phyloP scores from a whole-genome alignment of 2,797 vertebrate species.

The Catamblyrhynchus diadema region DNA sequence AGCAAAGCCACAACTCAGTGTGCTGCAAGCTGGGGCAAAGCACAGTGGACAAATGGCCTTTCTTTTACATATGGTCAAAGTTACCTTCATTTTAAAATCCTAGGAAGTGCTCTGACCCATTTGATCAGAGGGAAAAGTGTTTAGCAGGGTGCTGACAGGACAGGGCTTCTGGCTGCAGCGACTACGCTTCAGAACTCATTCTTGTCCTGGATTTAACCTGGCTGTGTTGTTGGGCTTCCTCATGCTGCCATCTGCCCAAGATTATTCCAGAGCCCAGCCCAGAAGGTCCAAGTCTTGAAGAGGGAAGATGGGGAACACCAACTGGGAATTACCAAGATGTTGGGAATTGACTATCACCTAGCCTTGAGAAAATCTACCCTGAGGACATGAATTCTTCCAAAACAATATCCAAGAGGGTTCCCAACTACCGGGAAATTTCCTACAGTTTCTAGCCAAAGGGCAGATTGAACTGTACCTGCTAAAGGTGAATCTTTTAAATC shows the following conservation, averaged over 20 bases:
- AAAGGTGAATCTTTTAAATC: not conserved
- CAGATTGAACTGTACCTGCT: not conserved
- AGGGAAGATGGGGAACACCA: not conserved
- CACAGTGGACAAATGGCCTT: not conserved
- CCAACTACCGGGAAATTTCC: not conserved
- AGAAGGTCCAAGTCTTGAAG: not conserved
- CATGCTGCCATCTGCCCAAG: not conserved
- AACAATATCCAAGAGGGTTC: not conserved
- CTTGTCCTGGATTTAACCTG: not conserved
- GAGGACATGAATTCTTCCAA: not conserved
- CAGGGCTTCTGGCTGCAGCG: not conserved
- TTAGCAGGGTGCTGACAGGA: not conserved
- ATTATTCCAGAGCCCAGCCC: not conserved
- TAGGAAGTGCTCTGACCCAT: not conserved
- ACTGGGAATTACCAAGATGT: not conserved
- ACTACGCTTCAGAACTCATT: not conserved
- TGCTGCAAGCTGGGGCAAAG: not conserved
- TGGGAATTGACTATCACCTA: not conserved
- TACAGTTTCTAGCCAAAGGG: not conserved
- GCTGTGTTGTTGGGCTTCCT: not conserved
- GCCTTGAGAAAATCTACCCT: not conserved
- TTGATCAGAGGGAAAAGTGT: not conserved
- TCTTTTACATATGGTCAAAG: not conserved
- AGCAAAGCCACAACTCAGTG: accelerated
- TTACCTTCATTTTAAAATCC: not conserved